A percentile compares a stretch with the other conserved stretches of the same genome.
Evolutionary conservation across 1,140 invertebrate species (phyloP).

Genomic region (Bombus terrestris): DNA sequence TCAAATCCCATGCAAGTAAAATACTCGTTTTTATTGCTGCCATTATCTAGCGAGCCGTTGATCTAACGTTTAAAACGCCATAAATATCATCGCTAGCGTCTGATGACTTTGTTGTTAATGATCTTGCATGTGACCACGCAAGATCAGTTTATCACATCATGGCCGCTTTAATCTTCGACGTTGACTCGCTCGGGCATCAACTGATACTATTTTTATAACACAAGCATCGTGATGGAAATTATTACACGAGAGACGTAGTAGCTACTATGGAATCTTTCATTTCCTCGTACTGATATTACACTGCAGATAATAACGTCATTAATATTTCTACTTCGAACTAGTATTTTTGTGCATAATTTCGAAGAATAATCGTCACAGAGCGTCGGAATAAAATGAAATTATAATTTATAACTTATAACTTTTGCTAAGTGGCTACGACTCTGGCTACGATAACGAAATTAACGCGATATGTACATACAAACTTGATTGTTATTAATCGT

Average conservation of each 20-base stretch:
- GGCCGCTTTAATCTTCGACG: constrained; percentile 40
- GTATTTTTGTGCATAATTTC: not conserved
- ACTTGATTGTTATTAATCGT: too few relatives aligned
- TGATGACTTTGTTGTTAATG: constrained; percentile 37
- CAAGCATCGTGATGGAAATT: not conserved
- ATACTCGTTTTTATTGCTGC: constrained; percentile 33
- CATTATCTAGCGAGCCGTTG: not conserved
- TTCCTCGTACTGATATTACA: not conserved
- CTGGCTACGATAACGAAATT: too few relatives aligned
- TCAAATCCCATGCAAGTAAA: constrained; percentile 26
- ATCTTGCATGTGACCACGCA: constrained; percentile 20
- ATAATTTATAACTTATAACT: too few relatives aligned
- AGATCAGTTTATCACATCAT: constrained; percentile 13
- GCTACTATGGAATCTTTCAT: too few relatives aligned
- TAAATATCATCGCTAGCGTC: constrained; percentile 25
- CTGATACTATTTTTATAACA: constrained; percentile 1
- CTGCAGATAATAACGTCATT: not conserved
- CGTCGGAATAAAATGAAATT: too few relatives aligned
- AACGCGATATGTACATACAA: too few relatives aligned
- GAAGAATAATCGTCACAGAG: not conserved
- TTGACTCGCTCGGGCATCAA: not conserved
- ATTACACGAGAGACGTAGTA: not conserved
- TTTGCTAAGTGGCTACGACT: too few relatives aligned
- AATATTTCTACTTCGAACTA: not conserved
- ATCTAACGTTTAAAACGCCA: constrained; percentile 31